Evolutionary conservation across 2,888 invertebrate genomes (phyloP).

Genomic region (Desoria tigrina): DNA sequence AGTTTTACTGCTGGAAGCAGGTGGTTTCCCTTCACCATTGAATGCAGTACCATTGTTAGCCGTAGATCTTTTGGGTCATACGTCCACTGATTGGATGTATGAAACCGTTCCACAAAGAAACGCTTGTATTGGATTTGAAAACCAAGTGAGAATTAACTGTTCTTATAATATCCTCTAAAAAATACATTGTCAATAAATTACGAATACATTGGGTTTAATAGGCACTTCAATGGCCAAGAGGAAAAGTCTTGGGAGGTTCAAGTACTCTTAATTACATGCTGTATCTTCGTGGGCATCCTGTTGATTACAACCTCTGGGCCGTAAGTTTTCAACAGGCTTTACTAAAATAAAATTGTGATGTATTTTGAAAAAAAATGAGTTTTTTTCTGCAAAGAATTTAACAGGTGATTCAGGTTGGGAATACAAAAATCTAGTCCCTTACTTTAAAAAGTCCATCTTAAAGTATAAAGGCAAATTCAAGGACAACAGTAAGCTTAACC

Average conservation of each 20-base stretch:
- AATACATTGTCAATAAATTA: background rate
- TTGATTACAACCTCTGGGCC: conserved; percentile 43
- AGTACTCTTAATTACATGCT: conserved; percentile 36
- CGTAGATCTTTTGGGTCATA: conserved; percentile 26
- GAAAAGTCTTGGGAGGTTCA: conserved; percentile 33
- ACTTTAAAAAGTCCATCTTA: conserved; percentile 36
- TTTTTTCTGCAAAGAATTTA: too few species aligned
- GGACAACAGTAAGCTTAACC: conserved; percentile 24
- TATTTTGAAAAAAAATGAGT: too few species aligned
- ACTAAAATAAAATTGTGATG: too few species aligned
- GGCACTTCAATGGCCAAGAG: conserved; percentile 32
- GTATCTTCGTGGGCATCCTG: conserved; percentile 22
- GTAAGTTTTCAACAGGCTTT: too few species aligned
- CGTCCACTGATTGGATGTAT: conserved; percentile 28
- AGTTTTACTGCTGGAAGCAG: conserved; percentile 30
- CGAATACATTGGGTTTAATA: conserved; percentile 2
- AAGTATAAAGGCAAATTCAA: conserved; percentile 33
- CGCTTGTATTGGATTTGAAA: conserved; percentile 23
- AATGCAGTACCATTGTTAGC: conserved; percentile 28
- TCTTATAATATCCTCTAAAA: background rate
- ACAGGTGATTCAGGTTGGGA: conserved; percentile 34
- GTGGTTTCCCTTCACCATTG: conserved; percentile 48
- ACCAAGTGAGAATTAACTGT: conserved; percentile 20
- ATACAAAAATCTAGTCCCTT: conserved; percentile 34
- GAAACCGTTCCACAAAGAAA: conserved; percentile 29